Percentiles rank a stretch among this genome's conserved stretches.
These are phyloP conservation scores for Pteropus alecto DNA, from an alignment of 2,113 vertebrate species.

Conservation along the genomic window DNA sequence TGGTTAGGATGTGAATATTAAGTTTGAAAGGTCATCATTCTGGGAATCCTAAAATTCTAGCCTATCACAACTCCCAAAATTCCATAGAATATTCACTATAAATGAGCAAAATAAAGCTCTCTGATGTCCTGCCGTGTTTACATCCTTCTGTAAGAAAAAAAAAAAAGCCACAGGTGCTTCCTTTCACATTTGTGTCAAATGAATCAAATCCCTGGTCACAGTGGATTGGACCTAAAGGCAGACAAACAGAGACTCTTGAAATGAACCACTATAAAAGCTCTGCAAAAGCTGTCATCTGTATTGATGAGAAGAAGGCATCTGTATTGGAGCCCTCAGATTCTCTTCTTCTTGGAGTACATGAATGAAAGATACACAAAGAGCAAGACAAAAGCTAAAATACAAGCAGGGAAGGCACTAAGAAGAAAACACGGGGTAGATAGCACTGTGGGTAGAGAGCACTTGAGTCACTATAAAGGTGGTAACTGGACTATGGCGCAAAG, in stretches of 20 bases:
- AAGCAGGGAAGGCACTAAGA: background rate
- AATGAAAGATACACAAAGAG: background rate
- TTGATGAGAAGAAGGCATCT: background rate
- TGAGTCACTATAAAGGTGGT: background rate
- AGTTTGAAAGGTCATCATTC: background rate
- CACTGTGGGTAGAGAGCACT: too few species aligned
- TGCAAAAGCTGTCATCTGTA: background rate
- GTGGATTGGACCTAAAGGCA: background rate
- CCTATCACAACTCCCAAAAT: background rate
- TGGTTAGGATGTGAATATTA: background rate
- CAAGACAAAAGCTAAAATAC: background rate
- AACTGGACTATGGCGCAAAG: background rate
- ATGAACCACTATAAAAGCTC: background rate
- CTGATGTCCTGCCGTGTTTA: background rate
- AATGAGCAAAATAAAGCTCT: background rate
- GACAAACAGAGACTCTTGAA: background rate
- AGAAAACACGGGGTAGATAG: background rate
- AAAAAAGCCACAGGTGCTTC: background rate
- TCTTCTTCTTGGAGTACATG: background rate
- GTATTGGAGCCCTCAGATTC: too few species aligned
- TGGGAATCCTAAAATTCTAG: background rate
- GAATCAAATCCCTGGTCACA: background rate
- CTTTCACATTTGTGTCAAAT: background rate
- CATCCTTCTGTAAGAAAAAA: background rate
- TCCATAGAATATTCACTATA: background rate